These are phyloP conservation scores for Patella vulgata DNA, from an alignment of 1,140 invertebrate species.

Conservation along the genomic window DNA sequence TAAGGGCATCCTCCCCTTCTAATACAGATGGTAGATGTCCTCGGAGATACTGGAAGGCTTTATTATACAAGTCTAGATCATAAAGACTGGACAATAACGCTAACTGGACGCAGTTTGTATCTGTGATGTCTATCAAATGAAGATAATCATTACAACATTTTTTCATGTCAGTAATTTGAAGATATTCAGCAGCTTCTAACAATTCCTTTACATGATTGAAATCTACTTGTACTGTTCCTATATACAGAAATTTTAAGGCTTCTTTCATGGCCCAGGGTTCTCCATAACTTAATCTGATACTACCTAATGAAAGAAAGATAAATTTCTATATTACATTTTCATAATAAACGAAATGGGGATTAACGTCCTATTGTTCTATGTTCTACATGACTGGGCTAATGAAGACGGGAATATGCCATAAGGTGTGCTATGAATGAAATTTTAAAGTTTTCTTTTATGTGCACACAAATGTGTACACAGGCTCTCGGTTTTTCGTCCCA, in stretches of 20 bases:
- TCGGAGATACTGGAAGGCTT: slow-evolving; percentile 39
- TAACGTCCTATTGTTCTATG: background rate
- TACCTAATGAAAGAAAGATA: slow-evolving; percentile 34
- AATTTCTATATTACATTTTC: background rate
- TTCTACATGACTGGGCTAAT: too few relatives aligned
- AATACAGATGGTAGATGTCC: slow-evolving; percentile 48
- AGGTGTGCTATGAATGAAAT: too few relatives aligned
- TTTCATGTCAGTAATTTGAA: slow-evolving; percentile 51
- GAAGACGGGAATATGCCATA: too few relatives aligned
- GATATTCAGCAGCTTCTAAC: slow-evolving; percentile 53
- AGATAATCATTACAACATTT: slow-evolving; percentile 41
- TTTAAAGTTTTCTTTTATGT: too few relatives aligned
- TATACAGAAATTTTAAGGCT: slow-evolving; percentile 49
- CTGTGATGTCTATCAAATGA: slow-evolving; percentile 28
- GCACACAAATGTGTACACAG: too few relatives aligned
- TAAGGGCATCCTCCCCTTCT: slow-evolving; percentile 40
- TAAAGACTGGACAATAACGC: slow-evolving; percentile 49
- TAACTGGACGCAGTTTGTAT: slow-evolving; percentile 50
- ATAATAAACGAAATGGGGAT: too few relatives aligned
- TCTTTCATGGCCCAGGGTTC: slow-evolving; percentile 39
- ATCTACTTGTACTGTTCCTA: slow-evolving; percentile 31
- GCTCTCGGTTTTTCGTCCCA: too few relatives aligned
- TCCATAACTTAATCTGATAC: slow-evolving; percentile 40
- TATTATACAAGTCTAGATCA: slow-evolving; percentile 47
- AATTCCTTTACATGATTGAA: slow-evolving; percentile 41